Evolutionary conservation across 2,888 invertebrate species (phyloP).

Genomic region (Amiota mariae): DNA sequence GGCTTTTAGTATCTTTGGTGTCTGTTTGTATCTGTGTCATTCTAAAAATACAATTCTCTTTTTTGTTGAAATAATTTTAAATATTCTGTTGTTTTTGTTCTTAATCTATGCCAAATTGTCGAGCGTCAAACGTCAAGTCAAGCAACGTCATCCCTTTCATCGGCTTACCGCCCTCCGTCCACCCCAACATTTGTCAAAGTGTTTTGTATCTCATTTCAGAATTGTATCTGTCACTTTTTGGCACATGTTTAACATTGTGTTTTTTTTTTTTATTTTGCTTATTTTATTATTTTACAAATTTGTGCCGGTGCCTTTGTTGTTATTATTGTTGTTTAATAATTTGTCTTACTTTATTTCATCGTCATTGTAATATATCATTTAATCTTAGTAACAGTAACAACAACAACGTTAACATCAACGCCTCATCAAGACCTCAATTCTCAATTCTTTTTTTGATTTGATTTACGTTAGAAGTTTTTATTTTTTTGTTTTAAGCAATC

Average conservation of each 20-base stretch:
- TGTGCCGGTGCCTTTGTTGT: not conserved
- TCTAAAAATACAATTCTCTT: slow-evolving; percentile 5
- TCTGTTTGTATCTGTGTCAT: slow-evolving; percentile 10
- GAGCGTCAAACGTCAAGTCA: slow-evolving; percentile 43
- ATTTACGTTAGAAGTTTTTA: not conserved
- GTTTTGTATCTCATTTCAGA: slow-evolving; percentile 19
- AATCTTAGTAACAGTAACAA: not conserved
- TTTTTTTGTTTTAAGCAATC: slow-evolving; percentile 19
- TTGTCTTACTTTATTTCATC: slow-evolving; percentile 6
- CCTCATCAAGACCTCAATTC: not conserved
- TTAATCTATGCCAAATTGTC: slow-evolving; percentile 49
- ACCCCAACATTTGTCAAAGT: no score
- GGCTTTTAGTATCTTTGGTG: no score
- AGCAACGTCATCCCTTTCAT: not conserved
- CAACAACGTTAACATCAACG: not conserved
- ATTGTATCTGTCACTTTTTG: slow-evolving; percentile 10
- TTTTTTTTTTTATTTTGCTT: slow-evolving; percentile 4
- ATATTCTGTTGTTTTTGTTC: slow-evolving; percentile 25
- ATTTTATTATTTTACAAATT: not conserved
- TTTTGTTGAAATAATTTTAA: slow-evolving; percentile 18
- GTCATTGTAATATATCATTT: slow-evolving; percentile 21
- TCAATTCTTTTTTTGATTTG: not conserved
- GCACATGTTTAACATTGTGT: slow-evolving; percentile 1
- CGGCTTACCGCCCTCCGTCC: not conserved
- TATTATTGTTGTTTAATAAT: slow-evolving; percentile 11